These are phyloP conservation scores for Xanthia icteritia DNA, from an alignment of 2,888 invertebrate species.

Conservation along the genomic window DNA sequence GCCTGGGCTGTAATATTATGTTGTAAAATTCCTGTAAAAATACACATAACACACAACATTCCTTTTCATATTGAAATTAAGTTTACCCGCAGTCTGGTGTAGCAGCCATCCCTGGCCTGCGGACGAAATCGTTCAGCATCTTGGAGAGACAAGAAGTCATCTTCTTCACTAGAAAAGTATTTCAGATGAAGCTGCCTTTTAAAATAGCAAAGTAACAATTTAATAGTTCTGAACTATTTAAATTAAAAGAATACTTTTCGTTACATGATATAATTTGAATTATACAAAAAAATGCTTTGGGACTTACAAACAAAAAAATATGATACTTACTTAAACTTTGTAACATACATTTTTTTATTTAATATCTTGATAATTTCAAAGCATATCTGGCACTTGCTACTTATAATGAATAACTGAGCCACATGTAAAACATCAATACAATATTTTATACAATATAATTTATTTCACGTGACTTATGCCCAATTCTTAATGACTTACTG, in stretches of 20 bases:
- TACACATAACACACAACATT: constrained; percentile 37
- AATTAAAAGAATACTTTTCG: constrained; percentile 1
- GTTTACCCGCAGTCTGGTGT: constrained; percentile 56
- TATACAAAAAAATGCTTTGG: background rate
- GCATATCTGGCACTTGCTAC: background rate
- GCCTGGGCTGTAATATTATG: background rate
- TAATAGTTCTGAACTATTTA: constrained; percentile 35
- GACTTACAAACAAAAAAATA: background rate
- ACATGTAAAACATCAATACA: constrained; percentile 12
- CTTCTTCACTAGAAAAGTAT: constrained; percentile 57
- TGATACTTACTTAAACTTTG: background rate
- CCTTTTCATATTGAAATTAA: constrained; percentile 47
- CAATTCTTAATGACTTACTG: constrained; percentile 8
- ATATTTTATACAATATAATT: background rate
- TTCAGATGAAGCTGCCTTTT: constrained; percentile 53
- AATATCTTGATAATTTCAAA: background rate
- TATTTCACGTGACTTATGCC: background rate
- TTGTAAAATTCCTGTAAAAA: constrained; percentile 16
- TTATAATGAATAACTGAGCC: background rate
- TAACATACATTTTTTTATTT: background rate
- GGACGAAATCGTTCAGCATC: constrained; percentile 46
- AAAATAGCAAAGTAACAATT: constrained; percentile 54
- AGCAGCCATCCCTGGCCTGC: constrained; percentile 39
- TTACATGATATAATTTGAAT: background rate
- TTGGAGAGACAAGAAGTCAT: constrained; percentile 37